phyloP scores from a whole-genome alignment of 2,888 invertebrate species.

The Blastobasis lacticolella region DNA sequence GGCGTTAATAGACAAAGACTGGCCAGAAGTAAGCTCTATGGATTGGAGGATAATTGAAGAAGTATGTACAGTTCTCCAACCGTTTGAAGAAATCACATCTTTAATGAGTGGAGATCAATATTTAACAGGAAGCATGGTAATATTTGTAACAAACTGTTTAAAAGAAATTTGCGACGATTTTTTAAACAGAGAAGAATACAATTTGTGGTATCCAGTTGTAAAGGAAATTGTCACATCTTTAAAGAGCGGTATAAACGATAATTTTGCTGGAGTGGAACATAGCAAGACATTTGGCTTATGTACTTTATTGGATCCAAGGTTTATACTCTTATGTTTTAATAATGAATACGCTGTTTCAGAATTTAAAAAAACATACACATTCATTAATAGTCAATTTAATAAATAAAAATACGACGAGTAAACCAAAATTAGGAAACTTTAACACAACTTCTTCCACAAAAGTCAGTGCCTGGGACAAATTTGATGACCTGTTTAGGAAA shows the following conservation, averaged over 20 bases:
- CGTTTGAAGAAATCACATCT: constrained; percentile 13
- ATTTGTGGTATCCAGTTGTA: background rate
- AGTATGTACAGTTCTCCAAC: constrained; percentile 8
- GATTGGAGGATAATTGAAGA: constrained; percentile 7
- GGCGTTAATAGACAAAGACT: constrained; percentile 9
- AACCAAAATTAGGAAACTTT: background rate
- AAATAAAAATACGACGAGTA: constrained; percentile 5
- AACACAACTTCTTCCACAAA: background rate
- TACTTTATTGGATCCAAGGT: constrained; percentile 11
- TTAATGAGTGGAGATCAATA: constrained; percentile 14
- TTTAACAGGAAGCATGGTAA: constrained; percentile 13
- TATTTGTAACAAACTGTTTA: constrained; percentile 5
- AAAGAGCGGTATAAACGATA: background rate
- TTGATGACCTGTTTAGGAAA: constrained; percentile 8
- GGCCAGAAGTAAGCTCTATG: constrained; percentile 2
- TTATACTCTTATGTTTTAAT: constrained; percentile 8
- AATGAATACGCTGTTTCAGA: constrained; percentile 8
- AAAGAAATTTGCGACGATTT: background rate
- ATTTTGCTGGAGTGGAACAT: background rate
- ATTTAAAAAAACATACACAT: background rate
- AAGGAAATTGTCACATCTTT: background rate
- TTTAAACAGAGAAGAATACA: constrained; percentile 1
- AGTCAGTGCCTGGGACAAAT: constrained; percentile 10
- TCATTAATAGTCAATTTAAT: constrained; percentile 4
- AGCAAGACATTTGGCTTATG: constrained; percentile 6